A percentile compares a stretch with the other conserved stretches of the same genome.
These are phyloP conservation scores for Trileptium ribeirensis DNA, from an alignment of 2,888 invertebrate genomes.

Conservation along the genomic window DNA sequence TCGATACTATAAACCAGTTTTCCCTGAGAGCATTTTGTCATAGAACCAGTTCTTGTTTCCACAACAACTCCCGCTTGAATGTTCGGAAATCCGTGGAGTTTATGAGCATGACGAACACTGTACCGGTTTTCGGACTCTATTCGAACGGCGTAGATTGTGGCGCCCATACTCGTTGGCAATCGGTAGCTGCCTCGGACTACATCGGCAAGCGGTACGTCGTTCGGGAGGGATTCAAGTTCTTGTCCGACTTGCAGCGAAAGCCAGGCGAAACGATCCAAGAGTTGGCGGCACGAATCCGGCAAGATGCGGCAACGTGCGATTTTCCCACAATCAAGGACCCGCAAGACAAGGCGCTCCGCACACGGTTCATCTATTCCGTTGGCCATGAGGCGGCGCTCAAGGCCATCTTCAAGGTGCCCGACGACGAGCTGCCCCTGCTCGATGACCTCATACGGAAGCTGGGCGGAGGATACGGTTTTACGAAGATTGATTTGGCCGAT, in stretches of 20 bases:
- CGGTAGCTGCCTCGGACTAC: too few relatives aligned
- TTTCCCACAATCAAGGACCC: slow-evolving; percentile 23
- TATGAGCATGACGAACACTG: too few relatives aligned
- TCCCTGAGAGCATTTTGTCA: too few relatives aligned
- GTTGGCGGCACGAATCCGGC: slow-evolving; percentile 28
- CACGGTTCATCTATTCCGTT: slow-evolving; percentile 27
- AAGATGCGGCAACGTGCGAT: slow-evolving; percentile 32
- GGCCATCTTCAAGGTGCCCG: slow-evolving; percentile 35
- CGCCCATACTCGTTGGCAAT: too few relatives aligned
- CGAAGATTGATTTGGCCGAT: not conserved
- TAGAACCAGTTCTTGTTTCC: too few relatives aligned
- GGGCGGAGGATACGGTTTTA: slow-evolving; percentile 1
- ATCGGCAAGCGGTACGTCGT: slow-evolving; percentile 33
- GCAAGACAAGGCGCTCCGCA: not conserved
- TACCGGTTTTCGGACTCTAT: too few relatives aligned
- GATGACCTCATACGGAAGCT: not conserved
- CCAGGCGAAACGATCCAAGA: slow-evolving; percentile 35
- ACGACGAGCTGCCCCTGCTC: slow-evolving; percentile 26
- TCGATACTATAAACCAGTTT: too few relatives aligned
- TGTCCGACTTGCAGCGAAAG: slow-evolving; percentile 29
- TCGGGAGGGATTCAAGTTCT: slow-evolving; percentile 30
- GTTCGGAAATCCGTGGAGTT: too few relatives aligned
- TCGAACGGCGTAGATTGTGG: too few relatives aligned
- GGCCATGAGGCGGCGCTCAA: slow-evolving; percentile 28
- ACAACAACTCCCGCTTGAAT: too few relatives aligned